Evolutionary conservation across 2,888 invertebrate genomes (phyloP), one percentile per base, ranked within the genome.

Genomic region (Drosophila niveifrons): DNA sequence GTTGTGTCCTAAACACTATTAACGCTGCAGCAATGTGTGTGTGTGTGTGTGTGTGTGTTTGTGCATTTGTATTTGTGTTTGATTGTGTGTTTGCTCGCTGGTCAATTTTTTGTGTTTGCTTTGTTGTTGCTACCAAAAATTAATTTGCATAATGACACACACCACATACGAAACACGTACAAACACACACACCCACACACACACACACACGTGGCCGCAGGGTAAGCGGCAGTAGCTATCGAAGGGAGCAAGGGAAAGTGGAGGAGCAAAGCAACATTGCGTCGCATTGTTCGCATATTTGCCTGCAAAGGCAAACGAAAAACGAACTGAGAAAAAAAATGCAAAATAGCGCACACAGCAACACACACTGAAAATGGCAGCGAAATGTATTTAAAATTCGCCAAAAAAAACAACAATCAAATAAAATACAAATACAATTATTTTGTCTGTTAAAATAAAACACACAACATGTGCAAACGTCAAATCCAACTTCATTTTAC

Each of bases 81-180:
- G 23, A 23, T 23, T 23, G 23, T 23, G 23, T 23, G 23, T 23
- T 23, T 23, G 23, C 0, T 23, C 23, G 23, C 62, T 73, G 78
- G 73, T 70, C 64, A 67, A 51, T 15, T 62, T 55, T 52, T 74
- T 77, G 72, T 74, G 74, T 72, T 11, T 34, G 34, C 10, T 34
- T 34, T 34, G 34, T 11, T 72, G 75, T 52, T 76, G 69, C 75
- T 72, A 77, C 80, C 88, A 75, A 85, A 83, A 88, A 88, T 88
- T 88, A 83, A 83, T 83, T 83, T 83, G 77, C 83, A 83, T 83
- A 83, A 83, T 82, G 80, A 70, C 50, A 57, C 44, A 61, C 18
- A 56, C 62, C 47, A 34, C 34, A 34, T 34, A 34, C 11, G 11
- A 10, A 23, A 23, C 23, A 23, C 23, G 6, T 4, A 23, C 18